Conservation (phyloP, 1,140 invertebrate species). For the Dendrolimus kikuchii region DNA sequence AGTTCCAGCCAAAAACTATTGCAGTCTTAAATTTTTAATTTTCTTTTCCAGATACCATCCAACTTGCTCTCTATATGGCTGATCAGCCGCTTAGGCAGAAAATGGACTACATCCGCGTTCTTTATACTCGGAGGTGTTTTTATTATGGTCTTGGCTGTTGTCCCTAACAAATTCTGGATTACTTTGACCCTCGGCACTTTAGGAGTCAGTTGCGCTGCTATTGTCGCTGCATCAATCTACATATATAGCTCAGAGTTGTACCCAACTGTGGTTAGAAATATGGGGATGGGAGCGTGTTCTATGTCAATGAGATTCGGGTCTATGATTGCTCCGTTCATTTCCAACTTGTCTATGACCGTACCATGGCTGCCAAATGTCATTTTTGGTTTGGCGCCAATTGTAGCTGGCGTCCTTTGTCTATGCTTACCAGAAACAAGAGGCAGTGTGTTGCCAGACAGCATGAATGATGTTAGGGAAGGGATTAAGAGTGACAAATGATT, state of each 20-base stretch:
- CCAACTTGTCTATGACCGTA: slow-evolving; percentile 58
- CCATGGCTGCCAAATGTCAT: slow-evolving; percentile 78
- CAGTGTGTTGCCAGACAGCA: slow-evolving; percentile 79
- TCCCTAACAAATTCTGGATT: slow-evolving; percentile 36
- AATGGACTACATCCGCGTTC: slow-evolving; percentile 25
- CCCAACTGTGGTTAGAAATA: slow-evolving; percentile 79
- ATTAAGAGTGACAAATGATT: no score
- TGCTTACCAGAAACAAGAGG: slow-evolving; percentile 85
- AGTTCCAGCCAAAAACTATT: no score
- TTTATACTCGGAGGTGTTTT: slow-evolving; percentile 37
- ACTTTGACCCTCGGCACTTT: slow-evolving; percentile 48
- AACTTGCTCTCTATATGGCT: slow-evolving; percentile 43
- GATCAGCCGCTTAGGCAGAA: slow-evolving; percentile 39
- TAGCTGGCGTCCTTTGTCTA: slow-evolving; percentile 76
- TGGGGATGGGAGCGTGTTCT: slow-evolving; percentile 77
- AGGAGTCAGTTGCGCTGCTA: slow-evolving; percentile 78
- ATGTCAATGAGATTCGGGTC: slow-evolving; percentile 79
- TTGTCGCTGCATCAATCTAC: slow-evolving; percentile 77
- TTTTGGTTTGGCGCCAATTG: slow-evolving; percentile 77
- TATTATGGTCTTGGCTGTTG: slow-evolving; percentile 33
- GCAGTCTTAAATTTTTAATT: not conserved
- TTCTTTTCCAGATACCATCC: slow-evolving; percentile 43
- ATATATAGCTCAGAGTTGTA: slow-evolving; percentile 80
- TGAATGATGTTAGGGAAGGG: slow-evolving; percentile 77
- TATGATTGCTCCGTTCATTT: slow-evolving; percentile 77